Base-by-base conservation (phyloP, 2,888 invertebrate genomes). In the Hypolimnas misippus region DNA sequence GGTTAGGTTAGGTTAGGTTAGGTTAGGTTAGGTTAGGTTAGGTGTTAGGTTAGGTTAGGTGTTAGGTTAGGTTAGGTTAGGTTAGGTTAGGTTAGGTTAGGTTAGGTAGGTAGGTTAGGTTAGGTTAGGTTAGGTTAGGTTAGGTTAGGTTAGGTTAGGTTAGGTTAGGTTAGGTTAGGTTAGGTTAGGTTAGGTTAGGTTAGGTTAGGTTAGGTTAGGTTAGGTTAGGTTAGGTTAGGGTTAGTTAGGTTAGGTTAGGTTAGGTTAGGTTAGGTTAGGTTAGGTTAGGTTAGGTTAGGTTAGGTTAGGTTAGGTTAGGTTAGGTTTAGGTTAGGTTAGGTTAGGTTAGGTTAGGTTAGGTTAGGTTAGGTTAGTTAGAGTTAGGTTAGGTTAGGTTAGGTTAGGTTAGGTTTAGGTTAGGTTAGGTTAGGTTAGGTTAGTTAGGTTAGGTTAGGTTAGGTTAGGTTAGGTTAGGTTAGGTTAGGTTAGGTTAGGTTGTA, bases 241-340 rank as follows among this genome's bases (percentile, higher is more conserved):
- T 46, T 14, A 16, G 46, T 46, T 46, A 46, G 46, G 46, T 46
- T 46, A 46, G 46, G 46, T 46, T 46, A 46, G 46, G 46, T 51
- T 51, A 51, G 51, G 51, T 51, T 51, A 51, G 51, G 51, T 51
- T 51, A 51, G 51, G 51, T 51, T 51, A 51, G 51, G 51, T 51
- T 51, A 51, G 51, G 51, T 51, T 51, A 51, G 51, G 51, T 51
- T 51, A 51, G 51, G 51, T 51, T 51, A 51, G 51, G 51, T 51
- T 51, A 51, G 51, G 51, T 51, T 51, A 51, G 51, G 51, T 51
- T 51, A 51, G 51, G 51, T 51, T 51, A 51, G 51, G 51, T 51
- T 51, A 51, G 51, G 51, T 51, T 57, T 51, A 51, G 51, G 51
- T 51, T 51, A 51, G 51, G 51, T 51, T 51, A 51, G 51, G 51